A percentile compares a stretch with the other conserved stretches of the same genome.
phyloP scores from a whole-genome alignment of 2,113 vertebrate genomes.

The Egretta garzetta region DNA sequence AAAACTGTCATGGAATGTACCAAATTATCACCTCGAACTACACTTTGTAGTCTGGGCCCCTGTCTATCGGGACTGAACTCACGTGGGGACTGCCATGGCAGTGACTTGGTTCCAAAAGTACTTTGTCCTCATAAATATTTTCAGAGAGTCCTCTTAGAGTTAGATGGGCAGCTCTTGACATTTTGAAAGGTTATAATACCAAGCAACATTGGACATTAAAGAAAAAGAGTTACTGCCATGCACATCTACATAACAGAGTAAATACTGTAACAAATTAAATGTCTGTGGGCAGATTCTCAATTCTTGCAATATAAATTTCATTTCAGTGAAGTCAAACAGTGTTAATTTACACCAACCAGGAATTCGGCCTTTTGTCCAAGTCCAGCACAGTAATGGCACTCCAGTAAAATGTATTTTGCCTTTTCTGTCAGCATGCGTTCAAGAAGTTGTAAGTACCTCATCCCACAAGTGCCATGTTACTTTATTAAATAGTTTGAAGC shows the following conservation, averaged over 20 bases:
- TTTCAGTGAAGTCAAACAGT: background rate
- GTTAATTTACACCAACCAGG: background rate
- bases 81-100: background rate
- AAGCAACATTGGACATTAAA: background rate
- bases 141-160: background rate
- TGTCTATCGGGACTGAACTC: background rate
- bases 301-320: background rate
- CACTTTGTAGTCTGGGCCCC: background rate
- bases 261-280: background rate
- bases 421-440: background rate
- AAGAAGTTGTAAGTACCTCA: background rate
- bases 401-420: background rate
- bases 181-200: conserved; percentile 29
- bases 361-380: background rate
- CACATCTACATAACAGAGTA: background rate
- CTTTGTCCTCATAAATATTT: background rate
- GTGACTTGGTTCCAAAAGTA: background rate
- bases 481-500: background rate
- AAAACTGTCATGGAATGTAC: background rate
- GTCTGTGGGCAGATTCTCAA: background rate
- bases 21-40: background rate
- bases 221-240: background rate
- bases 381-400: background rate
- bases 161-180: background rate
- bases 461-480: background rate